A percentile compares a stretch with the other conserved stretches of the same genome.
Conservation (phyloP, 2,888 invertebrate genomes). For the Anodontia alba region DNA sequence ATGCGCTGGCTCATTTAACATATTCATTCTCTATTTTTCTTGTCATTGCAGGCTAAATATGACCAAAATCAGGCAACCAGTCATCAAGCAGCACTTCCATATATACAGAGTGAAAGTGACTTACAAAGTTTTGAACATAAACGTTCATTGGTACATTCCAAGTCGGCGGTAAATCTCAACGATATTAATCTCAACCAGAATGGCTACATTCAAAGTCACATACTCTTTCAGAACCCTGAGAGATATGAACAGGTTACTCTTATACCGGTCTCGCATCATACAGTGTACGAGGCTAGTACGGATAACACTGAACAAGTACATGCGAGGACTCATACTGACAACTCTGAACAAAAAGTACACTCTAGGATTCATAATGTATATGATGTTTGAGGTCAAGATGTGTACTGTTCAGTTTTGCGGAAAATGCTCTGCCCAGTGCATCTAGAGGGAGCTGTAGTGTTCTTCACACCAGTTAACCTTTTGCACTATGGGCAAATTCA, state of each 20-base stretch:
- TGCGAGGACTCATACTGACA: conserved; percentile 25
- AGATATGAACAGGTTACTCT: conserved; percentile 45
- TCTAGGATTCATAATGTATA: conserved; percentile 41
- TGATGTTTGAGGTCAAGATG: conserved; percentile 44
- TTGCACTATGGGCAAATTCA: too few relatives aligned
- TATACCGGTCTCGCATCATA: conserved; percentile 42
- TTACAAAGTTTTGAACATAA: conserved; percentile 48
- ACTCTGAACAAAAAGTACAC: conserved; percentile 21
- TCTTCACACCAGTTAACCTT: too few relatives aligned
- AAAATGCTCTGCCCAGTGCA: too few relatives aligned
- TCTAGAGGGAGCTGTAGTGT: too few relatives aligned
- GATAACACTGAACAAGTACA: conserved; percentile 21
- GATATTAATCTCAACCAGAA: conserved; percentile 27
- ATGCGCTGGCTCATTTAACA: too few relatives aligned
- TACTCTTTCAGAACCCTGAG: conserved; percentile 46
- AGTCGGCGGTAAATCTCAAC: conserved; percentile 63
- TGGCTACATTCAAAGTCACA: conserved; percentile 43
- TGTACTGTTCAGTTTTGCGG: too few relatives aligned
- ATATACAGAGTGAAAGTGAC: conserved; percentile 76
- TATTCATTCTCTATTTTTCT: too few relatives aligned
- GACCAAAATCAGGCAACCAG: conserved; percentile 87
- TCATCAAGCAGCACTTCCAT: conserved; percentile 87
- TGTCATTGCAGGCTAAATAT: conserved; percentile 88
- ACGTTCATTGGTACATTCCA: conserved; percentile 62
- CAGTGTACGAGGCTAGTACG: conserved; percentile 19